Conservation (phyloP, 2,888 invertebrate species). For the Thereva unica region DNA sequence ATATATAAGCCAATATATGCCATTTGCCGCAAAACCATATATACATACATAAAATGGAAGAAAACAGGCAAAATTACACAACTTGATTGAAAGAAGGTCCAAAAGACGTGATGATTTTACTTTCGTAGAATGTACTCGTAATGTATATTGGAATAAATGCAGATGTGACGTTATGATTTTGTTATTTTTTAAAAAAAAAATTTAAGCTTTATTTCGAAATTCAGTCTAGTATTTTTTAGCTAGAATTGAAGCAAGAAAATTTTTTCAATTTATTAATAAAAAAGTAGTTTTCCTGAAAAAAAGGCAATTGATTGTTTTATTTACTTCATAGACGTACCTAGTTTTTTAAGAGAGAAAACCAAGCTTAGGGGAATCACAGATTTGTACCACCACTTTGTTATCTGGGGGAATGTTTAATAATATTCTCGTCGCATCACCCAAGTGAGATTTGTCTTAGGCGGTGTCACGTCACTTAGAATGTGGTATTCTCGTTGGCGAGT, state of each 20-base stretch:
- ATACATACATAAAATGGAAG: neutral
- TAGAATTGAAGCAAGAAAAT: constrained; percentile 24
- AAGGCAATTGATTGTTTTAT: neutral
- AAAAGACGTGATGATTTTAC: constrained; percentile 30
- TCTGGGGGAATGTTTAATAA: too few relatives aligned
- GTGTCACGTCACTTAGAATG: too few relatives aligned
- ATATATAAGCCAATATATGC: constrained; percentile 9
- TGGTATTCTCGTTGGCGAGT: too few relatives aligned
- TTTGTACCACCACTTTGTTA: too few relatives aligned
- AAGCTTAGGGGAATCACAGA: too few relatives aligned
- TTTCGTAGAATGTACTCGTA: constrained; percentile 24
- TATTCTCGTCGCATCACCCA: too few relatives aligned
- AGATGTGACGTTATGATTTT: constrained; percentile 25
- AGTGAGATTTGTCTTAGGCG: too few relatives aligned
- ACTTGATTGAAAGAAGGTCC: constrained; percentile 25
- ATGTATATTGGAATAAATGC: constrained; percentile 29
- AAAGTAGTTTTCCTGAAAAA: constrained; percentile 30
- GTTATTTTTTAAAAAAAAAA: constrained; percentile 11
- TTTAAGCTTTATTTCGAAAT: constrained; percentile 11
- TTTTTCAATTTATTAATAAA: constrained; percentile 25
- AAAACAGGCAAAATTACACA: neutral
- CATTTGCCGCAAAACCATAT: constrained; percentile 2
- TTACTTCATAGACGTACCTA: neutral
- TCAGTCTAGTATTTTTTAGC: constrained; percentile 25
- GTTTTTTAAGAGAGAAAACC: too few relatives aligned